Percentiles rank a stretch among this genome's conserved stretches.
Conservation (phyloP, 2,888 invertebrate species). For the Chalcis sispes region DNA sequence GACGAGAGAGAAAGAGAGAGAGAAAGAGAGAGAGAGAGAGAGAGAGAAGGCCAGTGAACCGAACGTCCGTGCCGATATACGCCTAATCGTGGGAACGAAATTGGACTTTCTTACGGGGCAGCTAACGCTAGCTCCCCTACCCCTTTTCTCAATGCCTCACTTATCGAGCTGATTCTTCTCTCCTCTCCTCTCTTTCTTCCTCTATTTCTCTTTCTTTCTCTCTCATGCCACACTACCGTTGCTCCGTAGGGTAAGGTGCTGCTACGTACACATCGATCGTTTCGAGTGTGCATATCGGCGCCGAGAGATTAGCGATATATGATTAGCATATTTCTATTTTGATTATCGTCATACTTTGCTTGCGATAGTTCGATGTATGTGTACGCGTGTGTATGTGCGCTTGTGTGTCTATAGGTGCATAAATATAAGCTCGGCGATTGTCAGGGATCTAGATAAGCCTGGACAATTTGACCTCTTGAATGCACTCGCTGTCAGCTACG, state of each 20-base stretch:
- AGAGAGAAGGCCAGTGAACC: conserved; percentile 61
- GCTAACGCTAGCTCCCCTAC: conserved; percentile 52
- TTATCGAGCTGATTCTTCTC: conserved; percentile 44
- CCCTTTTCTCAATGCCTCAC: conserved; percentile 51
- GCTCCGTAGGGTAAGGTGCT: too few relatives aligned
- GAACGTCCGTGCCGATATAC: conserved; percentile 54
- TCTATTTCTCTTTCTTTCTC: neutral
- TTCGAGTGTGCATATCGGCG: too few relatives aligned
- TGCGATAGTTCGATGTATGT: neutral
- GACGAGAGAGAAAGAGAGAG: conserved; percentile 20
- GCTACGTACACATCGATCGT: too few relatives aligned
- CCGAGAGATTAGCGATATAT: conserved; percentile 28
- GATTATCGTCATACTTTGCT: conserved; percentile 28
- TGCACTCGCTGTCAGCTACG: neutral
- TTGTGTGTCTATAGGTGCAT: neutral
- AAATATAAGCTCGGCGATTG: conserved; percentile 12
- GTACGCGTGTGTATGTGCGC: conserved; percentile 7
- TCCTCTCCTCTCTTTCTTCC: neutral
- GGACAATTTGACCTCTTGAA: conserved; percentile 28
- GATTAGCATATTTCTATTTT: conserved; percentile 55
- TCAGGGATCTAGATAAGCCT: conserved; percentile 33
- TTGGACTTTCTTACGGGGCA: conserved; percentile 55
- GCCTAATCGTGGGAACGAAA: conserved; percentile 65
- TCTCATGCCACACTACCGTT: too few relatives aligned
- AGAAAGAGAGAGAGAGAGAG: conserved; percentile 34